Base-by-base conservation (phyloP, 2,797 vertebrate genomes). In the Molossus molossus region DNA sequence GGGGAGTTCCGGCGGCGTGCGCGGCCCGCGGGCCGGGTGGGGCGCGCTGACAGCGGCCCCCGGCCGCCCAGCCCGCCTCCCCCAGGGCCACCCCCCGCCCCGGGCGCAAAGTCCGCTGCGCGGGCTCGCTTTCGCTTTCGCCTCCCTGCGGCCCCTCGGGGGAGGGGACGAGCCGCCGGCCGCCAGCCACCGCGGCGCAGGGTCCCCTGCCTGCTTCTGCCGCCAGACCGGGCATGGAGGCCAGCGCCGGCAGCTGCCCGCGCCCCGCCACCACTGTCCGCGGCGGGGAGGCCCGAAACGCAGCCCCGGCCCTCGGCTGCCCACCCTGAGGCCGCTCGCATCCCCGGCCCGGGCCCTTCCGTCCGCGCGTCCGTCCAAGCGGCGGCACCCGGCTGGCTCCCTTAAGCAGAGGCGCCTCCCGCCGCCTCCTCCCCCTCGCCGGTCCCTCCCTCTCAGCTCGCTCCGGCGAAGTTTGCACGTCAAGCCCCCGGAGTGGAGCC, bases 391-490 rank as follows among this genome's bases (percentile, higher is more conserved):
- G 94, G 94, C 95, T 92, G 96, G 97, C 97, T 97, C 97, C 97
- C 97, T 97, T 97, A 97, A 97, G 97, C 96, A 4, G 96, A 97
- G 95, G 97, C 97, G 83, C 97, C 97, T 97, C 97, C 97, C 89
- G 97, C 83, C 92, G 96, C 96, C 97, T 88, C 96, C 96, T 83
- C 94, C 97, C 96, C 96, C 94, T 95, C 92, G 84, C 94, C 96
- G 96, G 96, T 97, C 97, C 97, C 97, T 96, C 97, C 97, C 97
- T 98, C 97, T 97, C 90, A 15, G 97, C 97, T 96, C 84, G 97
- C 97, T 97, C 97, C 29, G 96, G 97, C 95, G 96, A 98, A 98
- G 97, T 97, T 97, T 97, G 96, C 97, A 86, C 97, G 98, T 97
- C 98, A 97, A 97, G 95, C 97, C 89, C 97, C 96, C 87, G 95